Evolutionary conservation across 2,797 vertebrate species (phyloP).

Genomic region (Danio choprae): DNA sequence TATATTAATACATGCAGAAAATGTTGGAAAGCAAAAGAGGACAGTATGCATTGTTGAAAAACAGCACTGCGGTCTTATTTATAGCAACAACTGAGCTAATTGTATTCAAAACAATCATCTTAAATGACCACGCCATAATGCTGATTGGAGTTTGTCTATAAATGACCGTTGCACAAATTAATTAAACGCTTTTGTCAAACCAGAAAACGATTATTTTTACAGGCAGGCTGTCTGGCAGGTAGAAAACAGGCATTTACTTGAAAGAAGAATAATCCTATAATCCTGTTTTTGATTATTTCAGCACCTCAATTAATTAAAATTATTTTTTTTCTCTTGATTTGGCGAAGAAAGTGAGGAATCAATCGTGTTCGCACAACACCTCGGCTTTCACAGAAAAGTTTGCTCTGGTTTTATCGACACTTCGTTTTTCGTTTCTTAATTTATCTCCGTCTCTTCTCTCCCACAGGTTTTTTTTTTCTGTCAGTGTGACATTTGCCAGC

Average conservation of each 20-base stretch:
- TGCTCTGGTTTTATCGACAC: conserved; percentile 33
- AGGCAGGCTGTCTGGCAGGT: background rate
- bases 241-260: background rate
- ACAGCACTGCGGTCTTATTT: background rate
- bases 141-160: background rate
- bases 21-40: background rate
- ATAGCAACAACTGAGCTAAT: conserved; percentile 7
- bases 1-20: background rate
- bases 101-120: background rate
- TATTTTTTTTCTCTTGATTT: background rate
- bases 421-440: conserved; percentile 37
- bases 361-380: background rate
- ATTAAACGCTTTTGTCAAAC: conserved; percentile 9
- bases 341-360: background rate
- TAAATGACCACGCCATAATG: background rate
- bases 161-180: background rate
- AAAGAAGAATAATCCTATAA: conserved; percentile 9
- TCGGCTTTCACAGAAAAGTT: conserved; percentile 26
- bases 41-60: background rate
- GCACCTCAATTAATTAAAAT: background rate
- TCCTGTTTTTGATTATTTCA: conserved; percentile 17
- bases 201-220: background rate
- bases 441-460: conserved; percentile 42
- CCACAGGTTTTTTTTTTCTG: conserved; percentile 34
- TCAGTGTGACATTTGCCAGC: conserved; percentile 48